Percentiles rank a stretch among this genome's conserved stretches.
Conservation (phyloP, 2,888 invertebrate genomes). For the Cotesia congregata region DNA sequence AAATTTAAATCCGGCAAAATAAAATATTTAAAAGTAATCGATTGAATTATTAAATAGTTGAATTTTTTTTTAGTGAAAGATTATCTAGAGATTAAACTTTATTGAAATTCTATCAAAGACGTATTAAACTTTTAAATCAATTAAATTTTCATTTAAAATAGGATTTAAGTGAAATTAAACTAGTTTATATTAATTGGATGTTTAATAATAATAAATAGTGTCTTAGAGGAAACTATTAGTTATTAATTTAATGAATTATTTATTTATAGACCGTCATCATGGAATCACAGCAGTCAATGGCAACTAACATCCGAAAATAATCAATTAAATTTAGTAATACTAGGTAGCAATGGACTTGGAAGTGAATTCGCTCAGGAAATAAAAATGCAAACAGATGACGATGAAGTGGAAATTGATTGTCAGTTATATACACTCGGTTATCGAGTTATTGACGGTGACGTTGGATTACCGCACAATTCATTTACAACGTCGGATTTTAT, state of each 20-base stretch:
- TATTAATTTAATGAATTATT: conserved; percentile 15
- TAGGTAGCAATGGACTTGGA: conserved; percentile 89
- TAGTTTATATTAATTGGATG: neutral
- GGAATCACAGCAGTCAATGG: conserved; percentile 78
- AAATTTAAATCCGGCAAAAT: neutral
- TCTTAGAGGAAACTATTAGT: neutral
- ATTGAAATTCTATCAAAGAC: neutral
- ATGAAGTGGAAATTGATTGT: conserved; percentile 86
- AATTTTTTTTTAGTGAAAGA: neutral
- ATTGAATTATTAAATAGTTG: neutral
- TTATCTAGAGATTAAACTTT: neutral
- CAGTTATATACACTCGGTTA: conserved; percentile 87
- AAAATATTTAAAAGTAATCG: neutral
- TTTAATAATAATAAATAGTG: conserved; percentile 26
- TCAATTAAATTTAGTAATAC: conserved; percentile 88
- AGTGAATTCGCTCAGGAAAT: conserved; percentile 90
- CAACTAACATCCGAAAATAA: conserved; percentile 78
- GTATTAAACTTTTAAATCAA: neutral
- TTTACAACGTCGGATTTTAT: conserved; percentile 88
- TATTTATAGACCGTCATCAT: conserved; percentile 73
- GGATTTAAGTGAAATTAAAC: conserved; percentile 4
- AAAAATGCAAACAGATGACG: conserved; percentile 87
- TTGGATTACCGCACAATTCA: conserved; percentile 83
- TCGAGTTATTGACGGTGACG: conserved; percentile 89
- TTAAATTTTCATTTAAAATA: conserved; percentile 13